Evolutionary conservation across 2,797 vertebrate genomes (phyloP), one percentile per base, ranked within the genome.

Genomic region (Propithecus perrieri): DNA sequence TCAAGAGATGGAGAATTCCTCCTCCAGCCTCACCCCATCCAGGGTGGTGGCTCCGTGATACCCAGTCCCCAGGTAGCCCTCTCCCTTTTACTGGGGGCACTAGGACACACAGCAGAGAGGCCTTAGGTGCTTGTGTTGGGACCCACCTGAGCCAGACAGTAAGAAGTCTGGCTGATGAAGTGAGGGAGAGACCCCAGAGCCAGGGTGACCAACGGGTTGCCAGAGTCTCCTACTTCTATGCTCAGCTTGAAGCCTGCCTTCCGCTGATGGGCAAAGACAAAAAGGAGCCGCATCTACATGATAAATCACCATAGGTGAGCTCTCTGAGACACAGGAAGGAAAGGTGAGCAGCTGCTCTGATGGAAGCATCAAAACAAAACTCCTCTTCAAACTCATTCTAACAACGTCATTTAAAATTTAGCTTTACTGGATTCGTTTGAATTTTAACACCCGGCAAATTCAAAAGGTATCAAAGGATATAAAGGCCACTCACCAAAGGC

Each of bases 161-260:
- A 61, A 80, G 35, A 26, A 26, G 20, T 79, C 18, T 2, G 0
- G 3, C 7, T 26, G 1, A 3, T 0, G 2, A 43, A n/a, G 33
- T n/a, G 33, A 55, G 13, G 33, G 4, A 12, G 26, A 87, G n/a
- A 35, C 53, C 17, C 33, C 26, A 80, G 61, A 67, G 11, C 43
- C 63, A 18, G 0, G 13, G 20, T 53, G 5, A 61, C 35, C 9
- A 30, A 61, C 28, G 7, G 22, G 41, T 33, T 89, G 14, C 43
- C 43, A 41, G 35, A 28, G 28, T 69, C 67, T 38, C 35, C 6
- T 5, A 2, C 41, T 89, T 9, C 24, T 2, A 12, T n/a, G 10
- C 22, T 55, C 53, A 72, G 75, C 6, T 53, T 59, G 9, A 35
- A 50, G 53, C 35, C 69, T 0, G 0, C 72, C 65, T 87, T 38